Percentiles rank a stretch among this genome's conserved stretches.
Conservation (phyloP, 2,888 invertebrate genomes). For the Mythimna impura region DNA sequence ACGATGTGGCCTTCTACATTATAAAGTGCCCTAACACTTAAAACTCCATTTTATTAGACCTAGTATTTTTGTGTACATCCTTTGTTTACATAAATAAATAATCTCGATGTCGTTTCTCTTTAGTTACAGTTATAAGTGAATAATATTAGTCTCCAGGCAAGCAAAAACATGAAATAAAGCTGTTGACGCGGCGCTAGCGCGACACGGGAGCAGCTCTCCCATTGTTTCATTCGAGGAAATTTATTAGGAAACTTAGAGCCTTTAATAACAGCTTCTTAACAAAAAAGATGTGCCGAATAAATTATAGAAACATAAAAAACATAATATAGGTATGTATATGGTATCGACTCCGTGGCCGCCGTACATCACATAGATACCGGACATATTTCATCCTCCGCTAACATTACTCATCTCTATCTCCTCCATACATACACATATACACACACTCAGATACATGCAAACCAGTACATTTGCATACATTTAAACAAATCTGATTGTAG, state of each 20-base stretch:
- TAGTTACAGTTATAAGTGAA: not conserved
- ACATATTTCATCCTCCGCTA: slow-evolving; percentile 36
- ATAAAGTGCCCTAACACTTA: no score
- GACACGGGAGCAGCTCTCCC: not conserved
- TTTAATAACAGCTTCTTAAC: slow-evolving; percentile 4
- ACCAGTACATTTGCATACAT: slow-evolving; percentile 44
- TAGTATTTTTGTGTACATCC: no score
- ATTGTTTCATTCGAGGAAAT: not conserved
- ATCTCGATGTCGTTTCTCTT: not conserved
- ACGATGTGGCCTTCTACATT: no score
- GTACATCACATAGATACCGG: slow-evolving; percentile 39
- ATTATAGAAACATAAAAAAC: slow-evolving; percentile 22
- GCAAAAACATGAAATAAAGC: not conserved
- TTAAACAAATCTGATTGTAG: slow-evolving; percentile 39
- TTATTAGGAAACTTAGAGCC: not conserved
- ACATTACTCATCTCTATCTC: slow-evolving; percentile 46
- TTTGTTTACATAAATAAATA: not conserved
- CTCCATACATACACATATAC: not conserved
- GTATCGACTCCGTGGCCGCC: slow-evolving; percentile 22
- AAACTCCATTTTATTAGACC: no score
- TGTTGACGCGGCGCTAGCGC: not conserved
- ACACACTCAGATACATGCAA: slow-evolving; percentile 14
- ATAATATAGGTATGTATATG: not conserved
- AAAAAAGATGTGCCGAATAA: slow-evolving; percentile 5
- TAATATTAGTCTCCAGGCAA: not conserved